Conservation (phyloP, 1,140 invertebrate genomes). For the Drosophila rhopaloa region DNA sequence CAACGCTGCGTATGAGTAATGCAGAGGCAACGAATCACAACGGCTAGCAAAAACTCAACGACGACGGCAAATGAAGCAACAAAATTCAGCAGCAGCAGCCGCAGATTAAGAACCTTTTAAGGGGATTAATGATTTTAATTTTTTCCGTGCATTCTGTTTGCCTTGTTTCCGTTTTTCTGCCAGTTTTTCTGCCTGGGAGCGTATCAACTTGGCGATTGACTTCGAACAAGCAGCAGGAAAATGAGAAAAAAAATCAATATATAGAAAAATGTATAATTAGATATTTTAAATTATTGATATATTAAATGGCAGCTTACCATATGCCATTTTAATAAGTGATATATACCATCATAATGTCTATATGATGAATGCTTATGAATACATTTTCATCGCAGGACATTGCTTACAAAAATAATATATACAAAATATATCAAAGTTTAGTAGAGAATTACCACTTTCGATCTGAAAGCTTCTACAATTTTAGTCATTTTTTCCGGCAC, state of each 20-base stretch:
- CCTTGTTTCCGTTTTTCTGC: slow-evolving; percentile 36
- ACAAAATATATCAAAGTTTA: too few species aligned
- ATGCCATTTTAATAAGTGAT: too few species aligned
- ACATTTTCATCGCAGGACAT: too few species aligned
- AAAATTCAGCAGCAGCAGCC: slow-evolving; percentile 72
- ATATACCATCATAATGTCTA: too few species aligned
- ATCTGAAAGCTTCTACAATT: not conserved
- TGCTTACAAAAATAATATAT: too few species aligned
- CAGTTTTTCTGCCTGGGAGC: not conserved
- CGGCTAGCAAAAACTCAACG: slow-evolving; percentile 20
- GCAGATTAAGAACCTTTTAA: slow-evolving; percentile 84
- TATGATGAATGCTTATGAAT: too few species aligned
- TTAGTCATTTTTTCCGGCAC: slow-evolving; percentile 44
- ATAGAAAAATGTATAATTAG: not conserved
- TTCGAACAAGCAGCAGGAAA: not conserved
- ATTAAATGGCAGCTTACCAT: too few species aligned
- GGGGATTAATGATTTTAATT: slow-evolving; percentile 76
- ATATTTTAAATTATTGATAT: too few species aligned
- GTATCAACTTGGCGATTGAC: slow-evolving; percentile 6
- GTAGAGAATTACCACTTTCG: slow-evolving; percentile 12
- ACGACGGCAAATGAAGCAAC: slow-evolving; percentile 66
- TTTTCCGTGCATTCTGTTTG: slow-evolving; percentile 46
- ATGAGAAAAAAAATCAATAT: not conserved
- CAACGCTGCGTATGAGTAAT: slow-evolving; percentile 68
- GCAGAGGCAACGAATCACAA: slow-evolving; percentile 4